Conservation (phyloP, 2,797 vertebrate genomes). For the Paguma larvata region DNA sequence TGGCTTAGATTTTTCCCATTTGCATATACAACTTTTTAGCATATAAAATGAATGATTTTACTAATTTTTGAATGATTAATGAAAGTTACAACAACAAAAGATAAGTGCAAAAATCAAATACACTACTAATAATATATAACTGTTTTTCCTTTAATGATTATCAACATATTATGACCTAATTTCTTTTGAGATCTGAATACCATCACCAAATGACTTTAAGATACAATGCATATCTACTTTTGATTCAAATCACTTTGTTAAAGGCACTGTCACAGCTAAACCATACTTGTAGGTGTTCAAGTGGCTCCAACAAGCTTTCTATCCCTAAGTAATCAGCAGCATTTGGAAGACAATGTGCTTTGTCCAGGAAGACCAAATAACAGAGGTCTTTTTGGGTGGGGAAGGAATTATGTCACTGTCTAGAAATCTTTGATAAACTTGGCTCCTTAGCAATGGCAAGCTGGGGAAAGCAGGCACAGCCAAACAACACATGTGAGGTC, state of each 20-base stretch:
- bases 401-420: constrained; percentile 80
- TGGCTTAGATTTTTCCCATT: constrained; percentile 27
- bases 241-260: constrained; percentile 38
- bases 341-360: constrained; percentile 57
- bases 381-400: constrained; percentile 61
- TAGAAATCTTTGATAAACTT: constrained; percentile 77
- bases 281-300: constrained; percentile 17
- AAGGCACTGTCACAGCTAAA: not conserved
- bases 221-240: not conserved
- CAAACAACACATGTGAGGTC: constrained; percentile 41
- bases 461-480: constrained; percentile 10
- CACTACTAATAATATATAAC: not conserved
- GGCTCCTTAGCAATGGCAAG: constrained; percentile 45
- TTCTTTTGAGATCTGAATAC: constrained; percentile 9
- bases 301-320: not conserved
- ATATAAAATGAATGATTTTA: not conserved
- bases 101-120: constrained; percentile 55
- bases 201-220: not conserved
- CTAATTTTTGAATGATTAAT: constrained; percentile 60
- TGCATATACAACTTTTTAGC: not conserved
- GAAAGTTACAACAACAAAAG: constrained; percentile 5
- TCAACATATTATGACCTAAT: constrained; percentile 21
- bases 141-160: constrained; percentile 38
- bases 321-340: not conserved
- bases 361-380: constrained; percentile 62